Evolutionary conservation across 1,140 invertebrate genomes (phyloP).

Genomic region (Micrasema longulum): DNA sequence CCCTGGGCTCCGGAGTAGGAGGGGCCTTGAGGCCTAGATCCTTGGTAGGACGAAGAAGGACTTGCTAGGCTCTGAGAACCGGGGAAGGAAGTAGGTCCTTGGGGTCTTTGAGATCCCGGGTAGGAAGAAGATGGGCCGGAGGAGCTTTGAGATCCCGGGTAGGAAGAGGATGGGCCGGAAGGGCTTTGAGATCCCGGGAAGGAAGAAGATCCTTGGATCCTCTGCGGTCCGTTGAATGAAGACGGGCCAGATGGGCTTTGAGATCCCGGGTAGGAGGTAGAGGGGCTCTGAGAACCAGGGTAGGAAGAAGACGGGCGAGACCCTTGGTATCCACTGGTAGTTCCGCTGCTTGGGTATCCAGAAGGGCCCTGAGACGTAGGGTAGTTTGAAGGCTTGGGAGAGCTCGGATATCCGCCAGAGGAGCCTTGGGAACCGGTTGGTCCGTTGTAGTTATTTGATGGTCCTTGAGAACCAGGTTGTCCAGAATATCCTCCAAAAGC

Average conservation of each 20-base stretch:
- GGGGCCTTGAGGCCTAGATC: conserved; percentile 42
- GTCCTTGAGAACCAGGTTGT: conserved; percentile 64
- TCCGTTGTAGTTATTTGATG: conserved; percentile 69
- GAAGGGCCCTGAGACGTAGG: conserved; percentile 57
- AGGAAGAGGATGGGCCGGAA: conserved; percentile 36
- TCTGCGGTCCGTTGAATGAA: conserved; percentile 32
- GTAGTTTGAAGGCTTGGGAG: conserved; percentile 59
- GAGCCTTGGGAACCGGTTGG: conserved; percentile 55
- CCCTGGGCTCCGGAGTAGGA: conserved; percentile 57
- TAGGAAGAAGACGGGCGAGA: conserved; percentile 49
- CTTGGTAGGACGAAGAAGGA: conserved; percentile 43
- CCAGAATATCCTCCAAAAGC: conserved; percentile 58
- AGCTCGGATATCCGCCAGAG: conserved; percentile 52
- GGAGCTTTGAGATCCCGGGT: conserved; percentile 49
- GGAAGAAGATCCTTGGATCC: conserved; percentile 38
- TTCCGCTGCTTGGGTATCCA: conserved; percentile 54
- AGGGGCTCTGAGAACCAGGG: conserved; percentile 55
- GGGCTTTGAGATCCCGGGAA: conserved; percentile 43
- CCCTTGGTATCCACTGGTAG: conserved; percentile 49
- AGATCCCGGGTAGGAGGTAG: conserved; percentile 52
- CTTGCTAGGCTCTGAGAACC: conserved; percentile 50
- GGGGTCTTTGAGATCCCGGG: conserved; percentile 53
- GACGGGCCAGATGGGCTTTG: conserved; percentile 50
- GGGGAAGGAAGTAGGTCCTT: conserved; percentile 48
- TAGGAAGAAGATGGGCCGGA: conserved; percentile 44